phyloP scores from a whole-genome alignment of 2,888 invertebrate genomes.

The Ophonus ardosiacus region DNA sequence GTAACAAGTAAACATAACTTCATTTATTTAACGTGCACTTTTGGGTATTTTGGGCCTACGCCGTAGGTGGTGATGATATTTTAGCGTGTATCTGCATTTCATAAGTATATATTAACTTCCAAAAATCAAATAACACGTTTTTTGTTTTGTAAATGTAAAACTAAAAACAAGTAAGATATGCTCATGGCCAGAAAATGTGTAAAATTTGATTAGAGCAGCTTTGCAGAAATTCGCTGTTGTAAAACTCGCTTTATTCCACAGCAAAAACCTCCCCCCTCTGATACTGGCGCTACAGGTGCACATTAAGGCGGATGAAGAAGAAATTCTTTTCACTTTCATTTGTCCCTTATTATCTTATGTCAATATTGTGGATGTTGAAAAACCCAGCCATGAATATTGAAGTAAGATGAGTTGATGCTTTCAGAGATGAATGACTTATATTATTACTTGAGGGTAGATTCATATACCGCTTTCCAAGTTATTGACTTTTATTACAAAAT shows the following conservation, averaged over 20 bases:
- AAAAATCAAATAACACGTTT: no score
- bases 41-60: no score
- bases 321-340: background rate
- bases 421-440: background rate
- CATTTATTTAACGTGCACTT: no score
- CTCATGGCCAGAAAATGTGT: no score
- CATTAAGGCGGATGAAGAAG: conserved; percentile 11
- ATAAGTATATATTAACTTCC: no score
- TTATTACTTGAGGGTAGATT: background rate
- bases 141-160: no score
- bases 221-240: background rate
- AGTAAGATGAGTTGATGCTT: background rate
- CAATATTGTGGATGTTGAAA: background rate
- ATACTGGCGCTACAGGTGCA: conserved; percentile 22
- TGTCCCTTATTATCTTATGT: conserved; percentile 1
- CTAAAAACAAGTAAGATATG: no score
- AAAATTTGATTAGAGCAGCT: no score
- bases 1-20: no score
- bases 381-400: background rate
- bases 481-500: background rate
- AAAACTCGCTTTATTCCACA: background rate
- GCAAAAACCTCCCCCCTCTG: background rate
- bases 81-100: no score
- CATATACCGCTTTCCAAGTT: background rate
- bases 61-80: no score